Base-by-base conservation (phyloP, 2,797 vertebrate species). In the Spea hammondii region DNA sequence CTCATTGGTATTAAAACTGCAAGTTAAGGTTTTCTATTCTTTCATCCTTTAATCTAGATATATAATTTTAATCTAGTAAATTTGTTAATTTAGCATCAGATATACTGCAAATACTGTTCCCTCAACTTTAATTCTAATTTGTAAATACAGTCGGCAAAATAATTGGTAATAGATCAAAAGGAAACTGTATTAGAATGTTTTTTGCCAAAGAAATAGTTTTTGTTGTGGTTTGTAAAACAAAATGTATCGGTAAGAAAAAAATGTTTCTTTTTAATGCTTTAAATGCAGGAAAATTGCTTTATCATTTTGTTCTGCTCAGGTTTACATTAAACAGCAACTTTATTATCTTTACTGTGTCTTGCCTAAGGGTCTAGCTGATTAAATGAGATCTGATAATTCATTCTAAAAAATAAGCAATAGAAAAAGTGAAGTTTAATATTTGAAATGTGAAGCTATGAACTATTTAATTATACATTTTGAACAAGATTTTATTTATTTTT, bases 321-420 rank as follows among this genome's bases (percentile, higher is more conserved):
- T 62, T 64, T 73, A 69, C 65, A 62, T 73, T 69, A 62, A 50
- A 32, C 4, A 55, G 12, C 51, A 32, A 73, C 47, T 60, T 48
- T 72, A 54, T 72, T 79, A 65, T 79, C 32, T 78, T 78, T 46
- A 77, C 10, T 64, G 76, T 32, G 65, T 65, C 10, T 48, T 46
- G 57, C 60, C 69, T 50, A 32, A 68, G 49, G 2, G n/a, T 14
- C n/a, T 17, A 10, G 32, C 57, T 69, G 57, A 79, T 60, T 68
- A 68, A 59, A 55, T 51, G 49, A 10, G 9, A 6, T n/a, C 17
- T 60, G 48, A 69, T 60, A 60, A 60, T 62, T 62, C 12, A 57
- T 57, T 5, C 12, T 13, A 5, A 10, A 57, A 57, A 57, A 57
- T 57, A 57, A 13, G n/a, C 9, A 13, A 57, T 32, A 32, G 32